phyloP scores from a whole-genome alignment of 64 coral and sea anemone genomes.

The Montipora efflorescens region DNA sequence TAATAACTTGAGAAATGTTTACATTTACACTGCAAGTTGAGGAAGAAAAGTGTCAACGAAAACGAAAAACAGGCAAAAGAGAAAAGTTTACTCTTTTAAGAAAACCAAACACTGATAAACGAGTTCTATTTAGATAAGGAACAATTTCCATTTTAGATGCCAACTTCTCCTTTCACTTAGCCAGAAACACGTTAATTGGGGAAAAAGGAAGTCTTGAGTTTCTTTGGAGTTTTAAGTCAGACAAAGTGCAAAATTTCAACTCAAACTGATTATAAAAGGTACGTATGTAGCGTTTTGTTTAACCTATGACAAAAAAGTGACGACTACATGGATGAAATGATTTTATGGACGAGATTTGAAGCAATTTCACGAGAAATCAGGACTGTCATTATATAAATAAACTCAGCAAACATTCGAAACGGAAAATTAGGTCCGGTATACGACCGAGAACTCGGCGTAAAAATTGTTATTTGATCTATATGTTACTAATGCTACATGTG shows the following conservation, averaged over 20 bases:
- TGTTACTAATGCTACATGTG: neutral
- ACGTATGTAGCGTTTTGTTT: neutral
- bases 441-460: neutral
- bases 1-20: neutral
- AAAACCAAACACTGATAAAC: slow-evolving; percentile 40
- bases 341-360: neutral
- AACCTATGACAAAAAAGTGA: neutral
- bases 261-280: neutral
- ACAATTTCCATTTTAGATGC: slow-evolving; percentile 39
- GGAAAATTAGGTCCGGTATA: slow-evolving; percentile 37
- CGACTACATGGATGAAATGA: neutral
- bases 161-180: neutral
- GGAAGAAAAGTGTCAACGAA: slow-evolving; percentile 21
- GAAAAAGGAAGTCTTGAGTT: neutral
- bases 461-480: neutral
- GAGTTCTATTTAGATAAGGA: slow-evolving; percentile 30
- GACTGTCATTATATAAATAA: neutral
- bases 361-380: slow-evolving; percentile 42
- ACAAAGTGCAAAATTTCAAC: neutral
- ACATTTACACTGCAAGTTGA: slow-evolving; percentile 45
- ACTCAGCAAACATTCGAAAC: slow-evolving; percentile 19
- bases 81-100: slow-evolving; percentile 7
- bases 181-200: neutral
- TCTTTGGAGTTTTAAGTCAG: neutral
- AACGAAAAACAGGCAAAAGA: neutral